Evolutionary conservation across 2,888 invertebrate genomes (phyloP), one percentile per base, ranked within the genome.

Genomic region (Drosophila fungiperda): DNA sequence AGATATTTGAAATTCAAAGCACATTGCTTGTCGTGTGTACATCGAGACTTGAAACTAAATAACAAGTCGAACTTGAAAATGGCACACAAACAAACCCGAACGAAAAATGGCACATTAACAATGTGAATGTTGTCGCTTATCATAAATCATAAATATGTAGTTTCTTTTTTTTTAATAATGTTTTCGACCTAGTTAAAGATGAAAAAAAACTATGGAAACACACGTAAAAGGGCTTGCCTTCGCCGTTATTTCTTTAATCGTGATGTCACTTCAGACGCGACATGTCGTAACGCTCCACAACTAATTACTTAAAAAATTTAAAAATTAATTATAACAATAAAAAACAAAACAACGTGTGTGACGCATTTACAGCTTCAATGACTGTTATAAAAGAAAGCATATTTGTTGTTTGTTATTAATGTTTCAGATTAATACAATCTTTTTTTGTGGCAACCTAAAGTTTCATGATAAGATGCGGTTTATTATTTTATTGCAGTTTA

Each of bases 21-120:
- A 75, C 74, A 77, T 65, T 52, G 60, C 38, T 52, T 33, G 52
- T 38, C 29, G 53, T 50, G 49, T 52, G 53, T 49, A 69, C 55
- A 32, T 63, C 45, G 53, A 52, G 23, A 50, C 54, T 63, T 61
- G 33, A 42, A 68, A 64, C 52, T 20, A 50, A 76, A 63, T 32
- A 74, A 63, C 76, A 68, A 75, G 68, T 66, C 76, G 80, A 86
- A 81, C 87, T 78, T 80, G 78, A 86, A 85, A 86, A 80, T 67
- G 68, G 65, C 67, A 68, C 68, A 77, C 59, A 68, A 76, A 69
- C 66, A 57, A 73, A 78, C 76, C 71, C 69, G 52, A 48, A 38
- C 42, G 53, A 66, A 61, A 61, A 53, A 40, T 36, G 48, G 26
- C 48, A 63, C 66, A 64, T 59, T 38, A 23, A 60, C 23, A 62